Evolutionary conservation across 2,113 vertebrate genomes (phyloP), one percentile per base, ranked within the genome.

Genomic region (Seriola quinqueradiata): DNA sequence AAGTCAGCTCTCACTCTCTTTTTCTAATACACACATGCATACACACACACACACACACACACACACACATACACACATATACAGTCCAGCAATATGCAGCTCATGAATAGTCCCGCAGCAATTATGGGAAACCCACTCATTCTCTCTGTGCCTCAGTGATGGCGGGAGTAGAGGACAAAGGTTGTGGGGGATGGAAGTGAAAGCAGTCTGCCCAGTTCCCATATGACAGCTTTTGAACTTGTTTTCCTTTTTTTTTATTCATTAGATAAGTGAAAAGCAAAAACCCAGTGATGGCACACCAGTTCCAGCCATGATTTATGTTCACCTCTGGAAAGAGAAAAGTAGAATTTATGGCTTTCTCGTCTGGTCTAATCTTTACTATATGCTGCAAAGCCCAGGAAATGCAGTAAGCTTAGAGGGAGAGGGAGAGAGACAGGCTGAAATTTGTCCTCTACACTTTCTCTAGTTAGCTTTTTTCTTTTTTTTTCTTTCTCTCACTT

Each of bases 181-280:
- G 74, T 85, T 77, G 75, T 46, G 54, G 46, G 64, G 73, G 77
- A 57, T 80, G 77, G 66, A 79, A 73, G 82, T 58, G 48, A 78
- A 75, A 76, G 73, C 61, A 63, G 75, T 81, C 69, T 70, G 44
- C 73, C 73, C 1, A 2, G 57, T 81, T 83, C 69, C 76, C 69
- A 83, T 72, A 78, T 91, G 92, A 91, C 90, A 90, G 86, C 80
- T 90, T 88, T 88, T 85, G 48, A 85, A 75, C 89, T 93, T 92
- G 69, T 88, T 89, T 92, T 90, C 89, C 60, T 84, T 87, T 85
- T 87, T 84, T 93, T 85, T 92, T 84, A 92, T 95, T 93, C 91
- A 95, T 95, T 94, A 94, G 89, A 94, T 94, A 93, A 95, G 90
- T 95, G 83, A 94, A 93, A 94, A 92, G 93, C 93, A 94, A 92